Percentiles rank a stretch among this genome's conserved stretches.
These are phyloP conservation scores for Drosophila gaucha DNA, from an alignment of 2,888 invertebrate genomes.

Conservation along the genomic window DNA sequence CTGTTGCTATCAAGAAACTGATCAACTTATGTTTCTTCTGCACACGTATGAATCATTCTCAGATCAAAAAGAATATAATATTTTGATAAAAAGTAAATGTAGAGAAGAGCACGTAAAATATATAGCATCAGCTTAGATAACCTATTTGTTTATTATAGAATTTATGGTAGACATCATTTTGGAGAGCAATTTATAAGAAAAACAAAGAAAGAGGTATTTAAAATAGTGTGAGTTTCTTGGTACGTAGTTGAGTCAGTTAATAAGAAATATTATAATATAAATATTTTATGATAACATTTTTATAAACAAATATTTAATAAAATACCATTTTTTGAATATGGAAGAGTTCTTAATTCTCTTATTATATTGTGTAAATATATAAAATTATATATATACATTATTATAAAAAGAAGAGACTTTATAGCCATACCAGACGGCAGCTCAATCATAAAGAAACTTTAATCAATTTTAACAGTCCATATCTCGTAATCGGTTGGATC, in stretches of 20 bases:
- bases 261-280: not conserved
- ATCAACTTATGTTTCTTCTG: constrained; percentile 40
- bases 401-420: too few species aligned
- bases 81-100: constrained; percentile 25
- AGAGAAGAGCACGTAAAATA: constrained; percentile 12
- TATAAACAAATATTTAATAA: too few species aligned
- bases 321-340: too few species aligned
- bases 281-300: not conserved
- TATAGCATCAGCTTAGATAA: constrained; percentile 1
- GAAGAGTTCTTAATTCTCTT: too few species aligned
- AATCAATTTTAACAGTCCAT: too few species aligned
- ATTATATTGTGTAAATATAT: too few species aligned
- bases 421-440: too few species aligned
- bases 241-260: not conserved
- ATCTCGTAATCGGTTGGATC: too few species aligned
- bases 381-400: too few species aligned
- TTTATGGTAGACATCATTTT: not conserved
- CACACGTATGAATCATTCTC: constrained; percentile 31
- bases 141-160: not conserved
- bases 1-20: constrained; percentile 37
- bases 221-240: not conserved
- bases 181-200: not conserved
- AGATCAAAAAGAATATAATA: constrained; percentile 18
- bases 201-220: not conserved
- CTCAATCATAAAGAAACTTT: too few species aligned